Evolutionary conservation across 2,797 vertebrate species (phyloP), one percentile per base, ranked within the genome.

Genomic region (Hyperoplus lanceolatus): DNA sequence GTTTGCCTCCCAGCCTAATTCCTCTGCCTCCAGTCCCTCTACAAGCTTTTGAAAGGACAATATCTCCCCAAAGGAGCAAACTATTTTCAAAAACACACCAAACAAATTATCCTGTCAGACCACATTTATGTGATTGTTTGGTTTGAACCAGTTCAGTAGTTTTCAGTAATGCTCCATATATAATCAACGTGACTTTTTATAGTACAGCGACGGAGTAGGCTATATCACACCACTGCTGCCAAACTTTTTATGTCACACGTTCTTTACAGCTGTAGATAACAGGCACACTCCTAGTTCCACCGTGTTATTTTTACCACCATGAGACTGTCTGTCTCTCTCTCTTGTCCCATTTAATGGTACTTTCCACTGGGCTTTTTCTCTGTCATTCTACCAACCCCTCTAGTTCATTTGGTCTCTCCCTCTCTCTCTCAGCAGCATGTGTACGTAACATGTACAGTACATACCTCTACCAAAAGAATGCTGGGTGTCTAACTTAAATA

Each of bases 221-320:
- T 46, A 43, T 49, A 78, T 77, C 67, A 67, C 69, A 51, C 39
- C 10, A 29, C 61, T 55, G 51, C 36, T 18, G 65, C 29, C 18
- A 13, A 21, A 73, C 75, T 79, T 75, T 77, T 62, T 48, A 53
- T 70, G 69, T 77, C 76, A 70, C 80, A 73, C 61, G 39, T 81
- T 51, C 13, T 80, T 87, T 89, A 21, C 80, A 79, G 69, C 59
- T 82, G 21, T n/a, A 77, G 80, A 80, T 74, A 80, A 73, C 63
- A 51, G 43, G 12, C 58, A 69, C 56, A n/a, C 64, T 63, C 6
- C 1, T 48, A 49, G 49, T 11, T 42, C 46, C 59, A 51, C 62
- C 12, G 50, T 70, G 73, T 76, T 83, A 79, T 83, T 89, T 92
- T 85, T 87, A 90, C 68, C 80, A 74, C 21, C 65, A 64, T 69